Conservation (phyloP, 2,113 vertebrate genomes). For the Cyphomyrus discorhynchus region DNA sequence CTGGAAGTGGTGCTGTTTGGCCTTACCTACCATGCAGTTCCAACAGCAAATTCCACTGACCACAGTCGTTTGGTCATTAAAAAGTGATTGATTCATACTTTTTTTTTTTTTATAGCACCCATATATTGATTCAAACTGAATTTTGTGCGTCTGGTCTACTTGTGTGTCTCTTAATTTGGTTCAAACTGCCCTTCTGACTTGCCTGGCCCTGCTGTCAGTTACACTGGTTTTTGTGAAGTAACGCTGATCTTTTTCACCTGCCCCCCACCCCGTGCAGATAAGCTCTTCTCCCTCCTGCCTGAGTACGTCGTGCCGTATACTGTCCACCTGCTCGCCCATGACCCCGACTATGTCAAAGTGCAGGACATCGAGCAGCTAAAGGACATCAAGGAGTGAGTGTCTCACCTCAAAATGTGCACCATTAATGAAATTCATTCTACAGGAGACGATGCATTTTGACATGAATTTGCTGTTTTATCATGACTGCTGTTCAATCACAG, state of each 20-base stretch:
- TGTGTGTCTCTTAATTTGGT: not conserved
- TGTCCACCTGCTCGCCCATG: slow-evolving; percentile 94
- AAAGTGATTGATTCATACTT: not conserved
- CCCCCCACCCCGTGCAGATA: slow-evolving; percentile 66
- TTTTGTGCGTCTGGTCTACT: not conserved
- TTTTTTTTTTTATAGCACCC: not conserved
- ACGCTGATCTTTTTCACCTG: too few species aligned
- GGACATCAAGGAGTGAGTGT: slow-evolving; percentile 97
- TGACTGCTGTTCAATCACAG: not conserved
- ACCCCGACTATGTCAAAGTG: slow-evolving; percentile 96
- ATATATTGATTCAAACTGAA: not conserved
- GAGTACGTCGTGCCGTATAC: slow-evolving; percentile 97
- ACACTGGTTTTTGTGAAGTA: not conserved
- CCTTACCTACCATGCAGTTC: not conserved
- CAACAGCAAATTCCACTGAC: not conserved
- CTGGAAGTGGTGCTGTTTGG: not conserved
- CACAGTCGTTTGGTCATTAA: not conserved
- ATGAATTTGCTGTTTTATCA: too few species aligned
- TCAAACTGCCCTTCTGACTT: not conserved
- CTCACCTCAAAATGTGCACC: not conserved
- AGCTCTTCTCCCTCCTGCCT: slow-evolving; percentile 89
- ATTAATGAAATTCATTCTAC: not conserved
- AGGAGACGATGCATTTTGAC: not conserved
- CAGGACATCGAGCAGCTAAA: slow-evolving; percentile 98
- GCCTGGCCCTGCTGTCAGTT: not conserved